phyloP scores from a whole-genome alignment of 2,888 invertebrate species.

The Eucriotettix oculatus region DNA sequence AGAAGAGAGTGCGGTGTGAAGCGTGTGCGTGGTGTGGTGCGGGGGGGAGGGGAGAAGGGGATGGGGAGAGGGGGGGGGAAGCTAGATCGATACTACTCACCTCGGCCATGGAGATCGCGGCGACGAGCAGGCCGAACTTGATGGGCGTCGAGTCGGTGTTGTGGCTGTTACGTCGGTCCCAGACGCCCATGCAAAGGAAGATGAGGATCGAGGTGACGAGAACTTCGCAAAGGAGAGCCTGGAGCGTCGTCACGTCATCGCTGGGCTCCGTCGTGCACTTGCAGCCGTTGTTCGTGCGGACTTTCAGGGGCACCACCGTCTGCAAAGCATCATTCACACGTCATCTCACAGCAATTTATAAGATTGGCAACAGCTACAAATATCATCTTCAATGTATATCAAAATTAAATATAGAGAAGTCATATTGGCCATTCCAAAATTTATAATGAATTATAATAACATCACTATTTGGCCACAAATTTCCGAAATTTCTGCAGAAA shows the following conservation, averaged over 20 bases:
- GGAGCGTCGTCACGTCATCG: constrained; percentile 17
- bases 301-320: constrained; percentile 17
- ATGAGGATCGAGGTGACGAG: constrained; percentile 24
- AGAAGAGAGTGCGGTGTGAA: background rate
- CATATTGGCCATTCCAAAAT: too few species aligned
- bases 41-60: background rate
- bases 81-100: background rate
- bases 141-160: constrained; percentile 25
- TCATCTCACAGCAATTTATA: too few species aligned
- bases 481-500: too few species aligned
- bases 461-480: too few species aligned
- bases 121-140: constrained; percentile 26
- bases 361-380: too few species aligned
- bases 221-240: constrained; percentile 24
- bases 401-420: too few species aligned
- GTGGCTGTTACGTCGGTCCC: constrained; percentile 24
- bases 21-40: background rate
- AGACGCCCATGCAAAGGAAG: constrained; percentile 24
- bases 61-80: background rate
- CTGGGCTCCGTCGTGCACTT: constrained; percentile 17
- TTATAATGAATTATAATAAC: too few species aligned
- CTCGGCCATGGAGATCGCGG: constrained; percentile 19
- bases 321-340: constrained; percentile 5
- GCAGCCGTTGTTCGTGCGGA: constrained; percentile 18
- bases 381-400: too few species aligned